phyloP scores from a whole-genome alignment of 2,797 vertebrate species.

The Mormyrops boulengeri region DNA sequence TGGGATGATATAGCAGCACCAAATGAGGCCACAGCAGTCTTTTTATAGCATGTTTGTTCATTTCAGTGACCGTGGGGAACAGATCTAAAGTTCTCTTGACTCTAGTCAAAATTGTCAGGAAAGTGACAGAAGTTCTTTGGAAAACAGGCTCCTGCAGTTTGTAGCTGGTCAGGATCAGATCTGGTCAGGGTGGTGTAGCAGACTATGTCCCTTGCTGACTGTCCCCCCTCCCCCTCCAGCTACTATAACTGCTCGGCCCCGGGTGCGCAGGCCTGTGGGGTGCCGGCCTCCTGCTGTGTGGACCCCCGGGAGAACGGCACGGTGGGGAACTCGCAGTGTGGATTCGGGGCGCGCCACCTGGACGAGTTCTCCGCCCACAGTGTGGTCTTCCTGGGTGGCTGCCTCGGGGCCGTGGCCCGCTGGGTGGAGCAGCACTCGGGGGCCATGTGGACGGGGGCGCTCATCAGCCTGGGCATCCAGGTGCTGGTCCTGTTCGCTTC shows the following conservation, averaged over 20 bases:
- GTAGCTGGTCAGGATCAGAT: neutral
- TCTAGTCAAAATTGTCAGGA: neutral
- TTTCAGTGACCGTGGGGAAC: neutral
- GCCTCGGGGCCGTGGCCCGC: conserved; percentile 57
- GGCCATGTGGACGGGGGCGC: conserved; percentile 26
- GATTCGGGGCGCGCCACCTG: conserved; percentile 57
- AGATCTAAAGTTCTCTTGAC: neutral
- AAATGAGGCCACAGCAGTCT: neutral
- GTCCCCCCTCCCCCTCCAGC: conserved; percentile 48
- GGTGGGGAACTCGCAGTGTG: conserved; percentile 74
- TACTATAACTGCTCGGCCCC: conserved; percentile 87
- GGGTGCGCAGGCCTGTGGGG: conserved; percentile 71
- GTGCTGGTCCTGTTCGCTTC: conserved; percentile 58
- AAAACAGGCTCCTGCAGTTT: neutral
- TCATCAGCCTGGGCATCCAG: conserved; percentile 55
- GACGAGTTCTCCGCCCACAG: conserved; percentile 55
- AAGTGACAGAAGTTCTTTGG: neutral
- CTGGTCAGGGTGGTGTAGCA: neutral
- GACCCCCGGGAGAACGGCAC: conserved; percentile 68
- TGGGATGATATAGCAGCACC: neutral
- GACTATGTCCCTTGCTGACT: neutral
- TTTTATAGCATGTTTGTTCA: conserved; percentile 1
- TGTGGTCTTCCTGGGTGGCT: conserved; percentile 68
- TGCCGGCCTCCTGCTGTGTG: conserved; percentile 81
- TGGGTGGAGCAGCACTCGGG: conserved; percentile 63